phyloP scores from a whole-genome alignment of 2,888 invertebrate genomes.

The Sesamia inferens region DNA sequence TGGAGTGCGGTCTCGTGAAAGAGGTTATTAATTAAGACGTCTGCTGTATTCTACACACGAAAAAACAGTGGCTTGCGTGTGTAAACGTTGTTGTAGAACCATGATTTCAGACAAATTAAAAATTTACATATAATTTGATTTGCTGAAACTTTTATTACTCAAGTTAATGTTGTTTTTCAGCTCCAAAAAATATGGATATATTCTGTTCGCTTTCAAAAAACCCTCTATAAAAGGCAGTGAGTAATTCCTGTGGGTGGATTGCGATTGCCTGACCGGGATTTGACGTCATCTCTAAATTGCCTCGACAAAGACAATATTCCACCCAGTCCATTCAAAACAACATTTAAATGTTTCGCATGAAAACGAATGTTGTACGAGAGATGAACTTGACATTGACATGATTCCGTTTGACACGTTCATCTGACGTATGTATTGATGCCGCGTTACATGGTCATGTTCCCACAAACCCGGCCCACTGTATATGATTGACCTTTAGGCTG shows the following conservation, averaged over 20 bases:
- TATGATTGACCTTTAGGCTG: constrained; percentile 71
- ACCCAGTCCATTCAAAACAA: constrained; percentile 37
- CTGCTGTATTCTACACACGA: constrained; percentile 35
- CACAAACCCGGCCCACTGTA: constrained; percentile 61
- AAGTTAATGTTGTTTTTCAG: constrained; percentile 1
- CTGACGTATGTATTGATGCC: constrained; percentile 57
- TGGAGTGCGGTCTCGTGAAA: constrained; percentile 59
- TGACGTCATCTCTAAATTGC: constrained; percentile 60
- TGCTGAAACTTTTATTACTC: constrained; percentile 20
- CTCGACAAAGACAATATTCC: constrained; percentile 24
- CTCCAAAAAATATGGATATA: constrained; percentile 10
- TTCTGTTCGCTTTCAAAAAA: constrained; percentile 9
- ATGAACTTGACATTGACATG: constrained; percentile 78
- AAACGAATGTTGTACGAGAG: constrained; percentile 35
- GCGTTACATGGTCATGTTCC: constrained; percentile 64
- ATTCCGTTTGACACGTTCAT: constrained; percentile 64
- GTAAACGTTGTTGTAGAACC: constrained; percentile 27
- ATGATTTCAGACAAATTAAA: constrained; percentile 26
- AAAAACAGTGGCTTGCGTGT: constrained; percentile 31
- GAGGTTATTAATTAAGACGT: constrained; percentile 66
- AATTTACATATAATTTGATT: constrained; percentile 23
- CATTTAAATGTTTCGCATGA: constrained; percentile 54
- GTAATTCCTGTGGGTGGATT: constrained; percentile 48
- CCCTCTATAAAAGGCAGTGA: constrained; percentile 44
- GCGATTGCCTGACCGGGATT: constrained; percentile 30